Evolutionary conservation across 2,113 vertebrate genomes (phyloP).

Genomic region (Thamnophis sirtalis): DNA sequence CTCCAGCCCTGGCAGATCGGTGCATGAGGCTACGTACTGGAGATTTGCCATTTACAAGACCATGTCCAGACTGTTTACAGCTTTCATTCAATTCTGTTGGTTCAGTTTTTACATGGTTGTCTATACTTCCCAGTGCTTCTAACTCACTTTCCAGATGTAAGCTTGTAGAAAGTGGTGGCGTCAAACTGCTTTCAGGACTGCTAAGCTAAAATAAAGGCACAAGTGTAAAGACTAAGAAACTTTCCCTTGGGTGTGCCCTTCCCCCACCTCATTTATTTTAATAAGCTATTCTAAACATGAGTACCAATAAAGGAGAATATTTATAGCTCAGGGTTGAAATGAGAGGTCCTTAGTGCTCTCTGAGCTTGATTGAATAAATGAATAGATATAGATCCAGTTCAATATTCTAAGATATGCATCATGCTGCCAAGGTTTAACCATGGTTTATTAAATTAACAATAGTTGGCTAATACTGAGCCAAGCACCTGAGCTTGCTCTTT

Average conservation of each 20-base stretch:
- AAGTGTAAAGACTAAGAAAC: neutral
- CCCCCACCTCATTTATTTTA: neutral
- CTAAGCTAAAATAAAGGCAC: slow-evolving; percentile 78
- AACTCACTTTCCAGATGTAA: slow-evolving; percentile 80
- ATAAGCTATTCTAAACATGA: neutral
- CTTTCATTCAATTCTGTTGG: slow-evolving; percentile 74
- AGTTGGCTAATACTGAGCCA: neutral
- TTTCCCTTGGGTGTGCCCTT: neutral
- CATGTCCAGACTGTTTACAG: slow-evolving; percentile 67
- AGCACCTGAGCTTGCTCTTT: neutral
- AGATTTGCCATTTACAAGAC: slow-evolving; percentile 85
- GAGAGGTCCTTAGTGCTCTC: neutral
- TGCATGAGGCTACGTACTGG: slow-evolving; percentile 71
- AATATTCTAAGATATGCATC: neutral
- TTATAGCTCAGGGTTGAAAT: neutral
- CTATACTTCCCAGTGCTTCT: slow-evolving; percentile 77
- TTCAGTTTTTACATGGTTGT: slow-evolving; percentile 87
- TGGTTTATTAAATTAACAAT: neutral
- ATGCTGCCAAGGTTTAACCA: neutral
- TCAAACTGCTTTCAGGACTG: slow-evolving; percentile 89
- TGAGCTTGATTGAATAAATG: neutral
- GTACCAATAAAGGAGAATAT: neutral
- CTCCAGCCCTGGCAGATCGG: slow-evolving; percentile 63
- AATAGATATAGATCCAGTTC: neutral
- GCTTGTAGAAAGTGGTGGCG: slow-evolving; percentile 76